These are phyloP conservation scores for Drosophila neotestacea DNA, from an alignment of 2,888 invertebrate species.

Conservation along the genomic window DNA sequence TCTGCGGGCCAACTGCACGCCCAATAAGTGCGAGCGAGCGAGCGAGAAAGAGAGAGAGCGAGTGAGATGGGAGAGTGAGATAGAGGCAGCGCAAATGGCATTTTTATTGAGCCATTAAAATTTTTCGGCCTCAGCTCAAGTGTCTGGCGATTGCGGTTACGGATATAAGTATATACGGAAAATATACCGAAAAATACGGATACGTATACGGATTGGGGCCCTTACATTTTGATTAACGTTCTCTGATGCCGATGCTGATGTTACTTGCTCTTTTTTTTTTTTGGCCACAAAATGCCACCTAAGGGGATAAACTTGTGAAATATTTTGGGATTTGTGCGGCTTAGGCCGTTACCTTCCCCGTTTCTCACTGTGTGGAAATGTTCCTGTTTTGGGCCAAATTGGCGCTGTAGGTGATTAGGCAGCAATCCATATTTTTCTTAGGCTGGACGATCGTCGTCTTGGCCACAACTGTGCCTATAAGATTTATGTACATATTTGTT, in stretches of 20 bases:
- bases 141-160: conserved; percentile 57
- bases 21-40: neutral
- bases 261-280: conserved; percentile 39
- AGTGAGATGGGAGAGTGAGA: neutral
- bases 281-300: conserved; percentile 75
- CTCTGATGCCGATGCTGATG: conserved; percentile 59
- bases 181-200: conserved; percentile 4
- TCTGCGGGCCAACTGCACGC: conserved; percentile 58
- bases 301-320: conserved; percentile 82
- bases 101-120: conserved; percentile 85
- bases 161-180: conserved; percentile 23
- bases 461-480: conserved; percentile 49
- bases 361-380: neutral
- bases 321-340: conserved; percentile 82
- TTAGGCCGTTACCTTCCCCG: conserved; percentile 41
- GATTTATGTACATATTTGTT: conserved; percentile 77
- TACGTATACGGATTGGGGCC: conserved; percentile 34
- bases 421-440: conserved; percentile 71
- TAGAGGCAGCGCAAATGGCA: conserved; percentile 81
- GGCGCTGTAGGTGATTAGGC: conserved; percentile 73
- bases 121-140: conserved; percentile 72
- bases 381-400: conserved; percentile 8
- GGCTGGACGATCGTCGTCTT: conserved; percentile 20
- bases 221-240: conserved; percentile 84
- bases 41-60: neutral